Base-by-base conservation (phyloP, 2,113 vertebrate species). In the Ramphastos sulfuratus region DNA sequence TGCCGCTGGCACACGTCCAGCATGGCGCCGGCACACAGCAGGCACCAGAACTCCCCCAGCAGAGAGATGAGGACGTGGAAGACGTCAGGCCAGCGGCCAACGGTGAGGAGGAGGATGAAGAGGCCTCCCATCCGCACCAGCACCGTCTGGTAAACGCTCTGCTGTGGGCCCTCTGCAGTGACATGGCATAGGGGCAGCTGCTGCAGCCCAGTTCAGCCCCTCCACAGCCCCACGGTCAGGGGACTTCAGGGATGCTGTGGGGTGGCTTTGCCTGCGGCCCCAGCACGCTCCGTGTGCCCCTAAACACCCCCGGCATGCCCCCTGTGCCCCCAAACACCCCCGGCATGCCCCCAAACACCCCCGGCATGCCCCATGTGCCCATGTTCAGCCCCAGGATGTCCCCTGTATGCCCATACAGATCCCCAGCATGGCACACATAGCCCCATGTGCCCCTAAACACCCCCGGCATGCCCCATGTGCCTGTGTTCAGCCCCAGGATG, bases 11-110 rank as follows among this genome's bases (percentile, higher is more conserved):
- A 97, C 13, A 96, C 95, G 67, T 98, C 93, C 80, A 99, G 96
- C 96, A 99, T 94, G 48, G 94, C 87, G 12, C 96, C 93, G 2
- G 97, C 93, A 4, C 85, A 93, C 8, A 97, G 58, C 55, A 99
- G 97, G 89, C 98, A 99, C 96, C 98, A 98, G 44, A 98, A 82
- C 97, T 99, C 99, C 8, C 98, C 99, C 72, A 98, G 69, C 78
- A 99, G 97, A 4, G 98, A 99, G 72, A 99, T 1, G 4, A 99
- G 12, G 80, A 99, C 44, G 55, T 99, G 98, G 50, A 99, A 70
- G 85, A 99, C 95, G 77, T 99, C 99, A 2, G 82, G 89, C 99
- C 99, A 99, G 12, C 96, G 97, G 60, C 99, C 99, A 25, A 99
- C 97, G 1, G 98, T 98, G 95, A 99, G 97, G 96, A 99, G 98